Conservation (phyloP, 2,888 invertebrate genomes). For the Leucophora obtusa region DNA sequence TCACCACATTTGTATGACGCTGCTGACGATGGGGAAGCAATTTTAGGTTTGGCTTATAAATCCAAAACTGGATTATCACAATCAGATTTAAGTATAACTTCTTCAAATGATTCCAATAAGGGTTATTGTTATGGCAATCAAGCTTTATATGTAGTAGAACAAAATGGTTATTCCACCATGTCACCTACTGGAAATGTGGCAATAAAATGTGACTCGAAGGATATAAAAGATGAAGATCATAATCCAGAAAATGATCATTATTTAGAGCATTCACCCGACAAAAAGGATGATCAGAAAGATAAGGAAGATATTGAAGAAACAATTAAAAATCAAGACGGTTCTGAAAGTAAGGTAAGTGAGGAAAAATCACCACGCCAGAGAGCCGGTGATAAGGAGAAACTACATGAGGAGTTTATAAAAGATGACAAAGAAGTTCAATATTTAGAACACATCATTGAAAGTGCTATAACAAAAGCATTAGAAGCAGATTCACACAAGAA, state of each 20-base stretch:
- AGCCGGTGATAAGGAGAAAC: slow-evolving; percentile 8
- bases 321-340: not conserved
- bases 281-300: slow-evolving; percentile 19
- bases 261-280: slow-evolving; percentile 63
- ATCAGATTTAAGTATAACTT: slow-evolving; percentile 86
- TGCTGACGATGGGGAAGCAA: slow-evolving; percentile 48
- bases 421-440: not conserved
- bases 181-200: slow-evolving; percentile 65
- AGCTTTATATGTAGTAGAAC: slow-evolving; percentile 86
- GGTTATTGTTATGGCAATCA: slow-evolving; percentile 90
- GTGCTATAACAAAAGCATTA: no score
- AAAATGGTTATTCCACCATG: slow-evolving; percentile 82
- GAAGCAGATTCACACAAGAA: no score
- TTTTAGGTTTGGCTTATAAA: slow-evolving; percentile 28
- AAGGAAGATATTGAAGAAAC: slow-evolving; percentile 13
- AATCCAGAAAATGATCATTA: slow-evolving; percentile 70
- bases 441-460: no score
- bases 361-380: slow-evolving; percentile 32
- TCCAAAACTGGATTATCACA: slow-evolving; percentile 89
- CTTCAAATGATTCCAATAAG: slow-evolving; percentile 85
- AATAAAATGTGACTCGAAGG: slow-evolving; percentile 59
- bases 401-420: not conserved
- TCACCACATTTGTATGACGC: slow-evolving; percentile 56
- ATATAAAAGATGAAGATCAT: slow-evolving; percentile 68
- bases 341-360: slow-evolving; percentile 20